Evolutionary conservation across 2,888 invertebrate species (phyloP).

Genomic region (Lasioglossum calceatum): DNA sequence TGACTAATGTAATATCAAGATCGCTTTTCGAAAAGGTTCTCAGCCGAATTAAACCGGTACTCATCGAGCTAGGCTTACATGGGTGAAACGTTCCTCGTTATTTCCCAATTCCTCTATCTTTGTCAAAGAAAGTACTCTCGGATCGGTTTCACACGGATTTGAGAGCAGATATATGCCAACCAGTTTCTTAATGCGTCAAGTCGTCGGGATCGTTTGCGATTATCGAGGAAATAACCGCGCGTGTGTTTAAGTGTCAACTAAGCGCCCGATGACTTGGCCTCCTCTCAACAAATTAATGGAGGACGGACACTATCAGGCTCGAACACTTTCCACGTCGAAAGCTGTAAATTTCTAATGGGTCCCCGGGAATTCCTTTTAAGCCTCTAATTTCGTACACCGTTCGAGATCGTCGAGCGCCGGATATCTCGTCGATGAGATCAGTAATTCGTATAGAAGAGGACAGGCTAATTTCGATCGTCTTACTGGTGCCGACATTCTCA

Average conservation of each 20-base stretch:
- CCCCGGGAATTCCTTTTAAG: slow-evolving; percentile 27
- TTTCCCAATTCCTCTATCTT: not conserved
- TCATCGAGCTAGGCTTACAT: not conserved
- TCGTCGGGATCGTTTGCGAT: not conserved
- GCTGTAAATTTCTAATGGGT: slow-evolving; percentile 38
- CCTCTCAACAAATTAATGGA: slow-evolving; percentile 25
- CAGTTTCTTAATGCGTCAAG: not conserved
- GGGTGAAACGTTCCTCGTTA: not conserved
- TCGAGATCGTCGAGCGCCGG: slow-evolving; percentile 1
- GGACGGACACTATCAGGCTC: slow-evolving; percentile 27
- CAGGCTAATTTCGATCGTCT: slow-evolving; percentile 7
- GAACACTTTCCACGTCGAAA: slow-evolving; percentile 26
- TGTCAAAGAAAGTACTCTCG: not conserved
- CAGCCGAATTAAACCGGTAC: not conserved
- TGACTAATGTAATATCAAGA: not conserved
- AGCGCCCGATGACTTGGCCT: slow-evolving; percentile 15
- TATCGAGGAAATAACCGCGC: not conserved
- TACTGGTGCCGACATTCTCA: not conserved
- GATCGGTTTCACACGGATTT: not conserved
- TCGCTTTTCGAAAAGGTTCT: not conserved
- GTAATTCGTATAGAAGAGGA: not conserved
- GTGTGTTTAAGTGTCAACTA: slow-evolving; percentile 11
- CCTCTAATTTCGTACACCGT: not conserved
- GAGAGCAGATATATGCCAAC: not conserved
- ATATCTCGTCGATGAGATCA: slow-evolving; percentile 15